Conservation (phyloP, 2,797 vertebrate species). For the Argentina silus region DNA sequence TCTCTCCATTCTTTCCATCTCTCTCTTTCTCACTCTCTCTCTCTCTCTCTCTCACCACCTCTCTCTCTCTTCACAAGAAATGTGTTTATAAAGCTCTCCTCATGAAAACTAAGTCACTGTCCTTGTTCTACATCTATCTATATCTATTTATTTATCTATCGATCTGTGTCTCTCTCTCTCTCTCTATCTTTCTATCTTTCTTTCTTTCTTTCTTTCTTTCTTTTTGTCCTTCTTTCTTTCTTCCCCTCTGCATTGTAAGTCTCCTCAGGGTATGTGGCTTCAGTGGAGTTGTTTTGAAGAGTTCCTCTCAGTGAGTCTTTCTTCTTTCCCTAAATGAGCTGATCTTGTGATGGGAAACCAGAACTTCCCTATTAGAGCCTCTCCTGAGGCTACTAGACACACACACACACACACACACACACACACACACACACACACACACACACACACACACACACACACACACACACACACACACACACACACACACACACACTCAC, state of each 20-base stretch:
- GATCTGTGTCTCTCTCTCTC: background rate
- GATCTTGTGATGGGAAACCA: slow-evolving; percentile 19
- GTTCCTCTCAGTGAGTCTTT: background rate
- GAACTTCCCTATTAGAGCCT: slow-evolving; percentile 11
- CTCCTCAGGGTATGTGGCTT: background rate
- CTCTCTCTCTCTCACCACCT: slow-evolving; percentile 1
- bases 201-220: background rate
- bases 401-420: background rate
- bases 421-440: slow-evolving; percentile 3
- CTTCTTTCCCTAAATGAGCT: slow-evolving; percentile 4
- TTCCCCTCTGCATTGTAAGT: background rate
- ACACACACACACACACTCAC: background rate
- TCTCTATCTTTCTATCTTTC: background rate
- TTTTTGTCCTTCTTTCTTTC: slow-evolving; percentile 6
- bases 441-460: slow-evolving; percentile 2
- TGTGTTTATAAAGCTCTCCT: too few relatives aligned
- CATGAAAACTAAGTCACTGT: too few relatives aligned
- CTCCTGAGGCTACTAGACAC: background rate
- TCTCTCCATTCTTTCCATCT: background rate
- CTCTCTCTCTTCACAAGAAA: too few relatives aligned
- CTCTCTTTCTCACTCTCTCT: background rate
- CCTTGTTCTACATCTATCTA: too few relatives aligned
- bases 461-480: slow-evolving; percentile 9
- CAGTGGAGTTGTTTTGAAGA: background rate
- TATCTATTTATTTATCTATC: background rate